phyloP scores from a whole-genome alignment of 2,113 vertebrate species.

The Anas platyrhynchos region DNA sequence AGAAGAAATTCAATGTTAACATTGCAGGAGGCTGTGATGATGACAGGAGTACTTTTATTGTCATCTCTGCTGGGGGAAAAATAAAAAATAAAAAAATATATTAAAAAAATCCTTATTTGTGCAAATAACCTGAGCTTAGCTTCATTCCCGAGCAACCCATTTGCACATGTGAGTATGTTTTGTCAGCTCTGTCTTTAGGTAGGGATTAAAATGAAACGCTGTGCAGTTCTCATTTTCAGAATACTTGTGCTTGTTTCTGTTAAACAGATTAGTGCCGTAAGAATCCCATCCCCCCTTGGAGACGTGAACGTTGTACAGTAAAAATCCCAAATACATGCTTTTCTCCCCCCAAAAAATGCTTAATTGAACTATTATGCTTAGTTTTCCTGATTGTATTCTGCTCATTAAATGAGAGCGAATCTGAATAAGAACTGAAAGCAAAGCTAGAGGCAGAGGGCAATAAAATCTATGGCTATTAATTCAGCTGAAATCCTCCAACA shows the following conservation, averaged over 20 bases:
- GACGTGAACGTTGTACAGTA: neutral
- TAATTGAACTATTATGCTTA: neutral
- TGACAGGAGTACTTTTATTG: constrained; percentile 18
- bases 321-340: neutral
- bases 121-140: neutral
- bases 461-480: constrained; percentile 44
- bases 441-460: constrained; percentile 23
- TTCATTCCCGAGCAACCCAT: constrained; percentile 5
- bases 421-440: constrained; percentile 18
- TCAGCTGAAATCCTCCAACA: constrained; percentile 16
- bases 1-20: constrained; percentile 15
- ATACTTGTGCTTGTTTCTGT: neutral
- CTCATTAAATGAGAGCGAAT: neutral
- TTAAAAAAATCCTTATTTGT: neutral
- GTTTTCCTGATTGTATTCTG: neutral
- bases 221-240: constrained; percentile 45
- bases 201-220: constrained; percentile 44
- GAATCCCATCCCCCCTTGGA: neutral
- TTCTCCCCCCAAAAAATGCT: accelerated
- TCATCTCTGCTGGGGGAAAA: constrained; percentile 27
- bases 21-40: neutral
- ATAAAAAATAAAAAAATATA: neutral
- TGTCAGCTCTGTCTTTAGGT: constrained; percentile 63
- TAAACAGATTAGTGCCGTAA: constrained; percentile 56
- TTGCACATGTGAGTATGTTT: constrained; percentile 61